Conservation (phyloP, 2,113 vertebrate species). For the Mohoua ochrocephala region DNA sequence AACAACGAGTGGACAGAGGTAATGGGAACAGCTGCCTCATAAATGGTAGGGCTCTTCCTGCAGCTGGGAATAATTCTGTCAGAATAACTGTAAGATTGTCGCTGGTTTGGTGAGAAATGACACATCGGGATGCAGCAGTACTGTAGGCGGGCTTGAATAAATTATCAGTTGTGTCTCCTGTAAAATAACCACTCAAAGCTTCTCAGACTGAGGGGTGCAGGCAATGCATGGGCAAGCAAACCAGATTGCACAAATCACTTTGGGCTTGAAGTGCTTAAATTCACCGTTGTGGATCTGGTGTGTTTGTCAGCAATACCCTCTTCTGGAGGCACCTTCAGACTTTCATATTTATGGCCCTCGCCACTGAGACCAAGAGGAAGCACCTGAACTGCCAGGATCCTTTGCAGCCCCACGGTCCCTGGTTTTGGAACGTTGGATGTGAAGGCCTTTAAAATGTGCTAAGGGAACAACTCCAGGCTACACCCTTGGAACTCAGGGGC, state of each 20-base stretch:
- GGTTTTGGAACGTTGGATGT: fast-evolving
- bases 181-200: fast-evolving
- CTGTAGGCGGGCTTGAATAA: background rate
- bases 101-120: fast-evolving
- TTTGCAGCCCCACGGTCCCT: background rate
- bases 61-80: background rate
- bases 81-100: fast-evolving
- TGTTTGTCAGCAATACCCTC: background rate
- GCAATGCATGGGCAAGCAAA: fast-evolving
- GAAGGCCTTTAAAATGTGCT: background rate
- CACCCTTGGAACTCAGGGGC: background rate
- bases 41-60: fast-evolving
- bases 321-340: background rate
- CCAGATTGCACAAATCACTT: fast-evolving
- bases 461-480: background rate
- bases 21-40: background rate
- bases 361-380: background rate
- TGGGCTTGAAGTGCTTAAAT: background rate
- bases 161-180: background rate
- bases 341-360: fast-evolving
- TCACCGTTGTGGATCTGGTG: fast-evolving
- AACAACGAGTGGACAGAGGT: slow-evolving; percentile 98
- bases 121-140: fast-evolving
- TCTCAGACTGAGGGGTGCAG: background rate
- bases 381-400: too few relatives aligned